Percentiles rank a stretch among this genome's conserved stretches.
These are phyloP conservation scores for Microvelia longipes DNA, from an alignment of 1,140 invertebrate species.

Conservation along the genomic window DNA sequence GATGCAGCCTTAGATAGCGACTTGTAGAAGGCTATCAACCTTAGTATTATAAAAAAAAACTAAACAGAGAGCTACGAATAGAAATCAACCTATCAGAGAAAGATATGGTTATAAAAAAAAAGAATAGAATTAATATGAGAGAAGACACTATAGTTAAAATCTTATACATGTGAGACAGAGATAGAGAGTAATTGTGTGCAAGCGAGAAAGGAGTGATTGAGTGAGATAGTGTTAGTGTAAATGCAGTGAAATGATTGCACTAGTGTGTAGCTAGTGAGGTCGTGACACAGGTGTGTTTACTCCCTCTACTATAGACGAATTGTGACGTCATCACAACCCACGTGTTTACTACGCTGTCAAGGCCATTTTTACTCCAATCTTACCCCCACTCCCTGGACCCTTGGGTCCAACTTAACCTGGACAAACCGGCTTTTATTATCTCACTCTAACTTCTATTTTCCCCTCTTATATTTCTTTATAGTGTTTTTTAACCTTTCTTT, in stretches of 20 bases:
- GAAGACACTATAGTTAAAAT: no score
- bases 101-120: no score
- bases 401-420: neutral
- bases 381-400: neutral
- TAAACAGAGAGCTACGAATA: no score
- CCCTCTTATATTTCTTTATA: no score
- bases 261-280: neutral
- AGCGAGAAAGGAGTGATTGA: neutral
- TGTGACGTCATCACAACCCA: neutral
- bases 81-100: no score
- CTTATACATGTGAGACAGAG: no score
- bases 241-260: neutral
- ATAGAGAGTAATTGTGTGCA: no score
- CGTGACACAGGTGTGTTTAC: neutral
- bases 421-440: neutral
- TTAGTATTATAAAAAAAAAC: neutral
- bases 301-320: no score
- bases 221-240: neutral
- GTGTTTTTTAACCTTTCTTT: no score
- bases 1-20: neutral
- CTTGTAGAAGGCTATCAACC: neutral
- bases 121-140: no score
- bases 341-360: neutral
- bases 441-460: neutral
- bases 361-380: neutral